Conservation (phyloP, 2,113 vertebrate genomes). For the Trematocara variabile region DNA sequence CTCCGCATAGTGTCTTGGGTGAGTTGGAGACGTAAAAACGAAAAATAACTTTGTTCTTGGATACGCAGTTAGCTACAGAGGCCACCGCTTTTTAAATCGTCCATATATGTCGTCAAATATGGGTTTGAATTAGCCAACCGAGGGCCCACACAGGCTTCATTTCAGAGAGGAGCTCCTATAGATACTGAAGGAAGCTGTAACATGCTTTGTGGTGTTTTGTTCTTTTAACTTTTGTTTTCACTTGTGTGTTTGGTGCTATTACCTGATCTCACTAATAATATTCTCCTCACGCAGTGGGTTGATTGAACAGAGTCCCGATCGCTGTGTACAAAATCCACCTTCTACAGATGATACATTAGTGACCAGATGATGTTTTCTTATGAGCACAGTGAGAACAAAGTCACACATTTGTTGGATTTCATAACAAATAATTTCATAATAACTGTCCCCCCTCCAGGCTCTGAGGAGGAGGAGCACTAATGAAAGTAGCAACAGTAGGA, state of each 20-base stretch:
- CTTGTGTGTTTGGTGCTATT: not conserved
- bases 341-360: not conserved
- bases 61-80: not conserved
- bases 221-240: not conserved
- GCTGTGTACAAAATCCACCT: not conserved
- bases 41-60: not conserved
- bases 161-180: not conserved
- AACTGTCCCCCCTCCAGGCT: not conserved
- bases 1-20: slow-evolving; percentile 91
- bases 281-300: not conserved
- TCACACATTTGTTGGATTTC: not conserved
- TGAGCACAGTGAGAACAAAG: not conserved
- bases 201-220: not conserved
- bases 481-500: not conserved
- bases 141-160: not conserved
- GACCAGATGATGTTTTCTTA: not conserved
- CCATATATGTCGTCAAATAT: not conserved
- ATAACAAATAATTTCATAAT: not conserved
- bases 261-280: not conserved
- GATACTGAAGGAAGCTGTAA: not conserved
- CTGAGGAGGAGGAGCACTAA: not conserved
- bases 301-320: not conserved
- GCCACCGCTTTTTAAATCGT: not conserved
- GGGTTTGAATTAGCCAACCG: not conserved
- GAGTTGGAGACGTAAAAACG: slow-evolving; percentile 48